Evolutionary conservation across 1,140 invertebrate species (phyloP), one percentile per base, ranked within the genome.

Genomic region (Hydropsyche tenuis): DNA sequence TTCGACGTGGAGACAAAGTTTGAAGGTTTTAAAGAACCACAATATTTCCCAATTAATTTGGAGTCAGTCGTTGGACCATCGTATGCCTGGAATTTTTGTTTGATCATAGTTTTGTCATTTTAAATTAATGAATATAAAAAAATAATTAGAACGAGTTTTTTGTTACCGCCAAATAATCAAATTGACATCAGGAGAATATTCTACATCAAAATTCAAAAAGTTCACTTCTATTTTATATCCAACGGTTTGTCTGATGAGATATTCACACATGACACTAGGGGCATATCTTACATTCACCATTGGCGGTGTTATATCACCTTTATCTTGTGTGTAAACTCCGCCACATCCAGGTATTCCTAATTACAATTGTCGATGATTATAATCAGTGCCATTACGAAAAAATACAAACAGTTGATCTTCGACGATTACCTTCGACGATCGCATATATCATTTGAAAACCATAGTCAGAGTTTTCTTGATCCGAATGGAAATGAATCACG

Each of bases 371-470:
- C 9, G 9, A 3, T 48, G 46, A 6, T n/a, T 14, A 48, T 18
- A 14, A n/a, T 3, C 4, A 6, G 16, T n/a, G 16, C 42, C 16
- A 18, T 56, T 27, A 71, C 25, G 56, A 4, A 56, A 62, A 71
- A n/a, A n/a, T n/a, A n/a, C n/a, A n/a, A n/a, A n/a, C n/a, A n/a
- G n/a, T n/a, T n/a, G n/a, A n/a, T n/a, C n/a, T n/a, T n/a, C n/a
- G n/a, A n/a, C n/a, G 14, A 22, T 75, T 79, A 89, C 91, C 91
- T 83, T 91, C 88, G 37, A 90, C 82, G 25, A 86, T 83, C 0
- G 90, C 86, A 79, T 90, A 96, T 27, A 90, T 87, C 51, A 96
- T 88, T 81, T 94, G 92, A 79, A 96, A 96, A 0, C 93, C 93
- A 56, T 84, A 81, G 75, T 94, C 92, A 63, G 83, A 84, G 46